Evolutionary conservation across 1,140 invertebrate species (phyloP), one percentile per base, ranked within the genome.

Genomic region (Lithobius niger): DNA sequence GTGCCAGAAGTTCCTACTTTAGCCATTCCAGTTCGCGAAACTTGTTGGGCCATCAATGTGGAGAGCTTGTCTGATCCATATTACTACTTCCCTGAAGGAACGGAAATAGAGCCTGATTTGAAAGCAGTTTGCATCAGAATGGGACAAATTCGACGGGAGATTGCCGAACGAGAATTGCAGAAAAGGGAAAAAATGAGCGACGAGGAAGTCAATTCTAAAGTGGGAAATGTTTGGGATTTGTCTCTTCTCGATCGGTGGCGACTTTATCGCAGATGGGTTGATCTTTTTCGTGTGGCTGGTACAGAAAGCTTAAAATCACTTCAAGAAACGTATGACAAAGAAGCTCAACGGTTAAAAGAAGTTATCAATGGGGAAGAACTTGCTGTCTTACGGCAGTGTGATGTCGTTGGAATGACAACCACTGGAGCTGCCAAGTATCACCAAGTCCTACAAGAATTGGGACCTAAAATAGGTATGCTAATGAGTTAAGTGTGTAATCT

Each of bases 341-440:
- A 45, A 16, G 25, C 52, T 13, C 18, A 31, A 25, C 27, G 47
- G 40, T 31, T 64, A 18, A n/a, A 52, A 47, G 57, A 61, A 31
- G 43, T 58, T 1, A 55, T 27, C 22, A 54, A 45, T 36, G 31
- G 55, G 27, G 28, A 60, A 45, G 59, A 64, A 25, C 42, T 43
- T 3, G 16, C 21, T 18, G 53, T 64, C 19, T 26, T 66, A 36
- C 42, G 61, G 24, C 56, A 63, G 15, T 26, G 27, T 27, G 48
- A 50, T 19, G 27, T 86, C 16, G 65, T 88, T 27, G 86, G 82
- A 13, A 81, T 88, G 75, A 89, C 86, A 0, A 88, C 84, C 2
- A 83, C 82, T 13, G 81, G 79, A 45, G 84, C 84, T 1, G 84
- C 85, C 3, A 76, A 79, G 47, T 65, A 79, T n/a, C 74, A 77